phyloP scores from a whole-genome alignment of 37 sponge, comb jelly and placozoan genomes.

The Dysidea cf. avara region DNA sequence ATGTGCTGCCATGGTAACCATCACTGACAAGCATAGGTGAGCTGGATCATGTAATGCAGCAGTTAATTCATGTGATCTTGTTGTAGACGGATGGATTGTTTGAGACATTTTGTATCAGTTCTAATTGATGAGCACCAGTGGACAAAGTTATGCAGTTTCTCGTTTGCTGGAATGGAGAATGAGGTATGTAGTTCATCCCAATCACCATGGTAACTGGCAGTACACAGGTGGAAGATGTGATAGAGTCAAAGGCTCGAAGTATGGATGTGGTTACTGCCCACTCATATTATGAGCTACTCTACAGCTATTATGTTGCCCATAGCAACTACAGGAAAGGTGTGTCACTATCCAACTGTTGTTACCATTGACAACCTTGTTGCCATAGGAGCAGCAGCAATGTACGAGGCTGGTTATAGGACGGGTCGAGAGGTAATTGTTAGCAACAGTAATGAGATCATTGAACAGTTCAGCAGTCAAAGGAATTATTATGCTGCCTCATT shows the following conservation, averaged over 20 bases:
- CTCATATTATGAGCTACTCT: constrained; percentile 68
- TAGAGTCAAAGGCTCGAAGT: constrained; percentile 56
- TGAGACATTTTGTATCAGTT: constrained; percentile 52
- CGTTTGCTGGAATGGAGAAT: constrained; percentile 56
- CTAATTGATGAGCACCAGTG: constrained; percentile 43
- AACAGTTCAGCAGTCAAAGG: no score
- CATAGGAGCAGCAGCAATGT: neutral
- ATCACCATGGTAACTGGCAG: neutral
- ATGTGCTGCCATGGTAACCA: constrained; percentile 57
- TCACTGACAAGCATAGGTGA: constrained; percentile 57
- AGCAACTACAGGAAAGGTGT: constrained; percentile 59
- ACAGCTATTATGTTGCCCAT: constrained; percentile 56
- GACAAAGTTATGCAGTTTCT: constrained; percentile 46
- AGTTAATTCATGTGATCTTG: constrained; percentile 1
- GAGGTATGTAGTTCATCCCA: constrained; percentile 35
- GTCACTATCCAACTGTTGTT: neutral
- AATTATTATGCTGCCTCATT: no score
- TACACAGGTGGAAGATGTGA: constrained; percentile 45
- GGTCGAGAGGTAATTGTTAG: no score
- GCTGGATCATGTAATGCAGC: no score
- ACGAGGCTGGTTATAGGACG: neutral
- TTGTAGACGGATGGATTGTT: constrained; percentile 53
- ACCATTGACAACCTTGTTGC: no score
- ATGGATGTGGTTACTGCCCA: constrained; percentile 46
- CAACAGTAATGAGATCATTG: no score